Percentiles rank a stretch among this genome's conserved stretches.
Evolutionary conservation across 1,140 invertebrate genomes (phyloP).

Genomic region (Heliconius melpomene): DNA sequence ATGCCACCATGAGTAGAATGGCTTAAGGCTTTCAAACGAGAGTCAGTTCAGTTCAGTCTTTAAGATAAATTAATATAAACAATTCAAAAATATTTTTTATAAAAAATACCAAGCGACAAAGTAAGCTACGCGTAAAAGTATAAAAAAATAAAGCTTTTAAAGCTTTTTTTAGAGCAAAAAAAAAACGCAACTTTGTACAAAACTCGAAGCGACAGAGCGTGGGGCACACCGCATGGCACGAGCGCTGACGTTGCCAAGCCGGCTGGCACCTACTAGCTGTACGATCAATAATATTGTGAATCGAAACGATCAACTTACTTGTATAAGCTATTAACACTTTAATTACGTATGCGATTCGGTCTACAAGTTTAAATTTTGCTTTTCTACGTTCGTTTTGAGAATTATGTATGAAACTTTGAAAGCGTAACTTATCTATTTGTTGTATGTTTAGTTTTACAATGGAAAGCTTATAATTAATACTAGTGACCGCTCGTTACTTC

Average conservation of each 20-base stretch:
- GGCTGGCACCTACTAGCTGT: constrained; percentile 26
- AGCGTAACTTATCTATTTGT: too few species aligned
- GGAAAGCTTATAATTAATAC: too few species aligned
- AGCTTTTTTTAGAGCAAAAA: background rate
- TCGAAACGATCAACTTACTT: background rate
- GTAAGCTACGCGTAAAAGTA: background rate
- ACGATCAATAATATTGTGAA: constrained; percentile 56
- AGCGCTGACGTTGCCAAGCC: constrained; percentile 61
- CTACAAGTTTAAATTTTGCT: background rate
- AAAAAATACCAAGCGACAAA: background rate
- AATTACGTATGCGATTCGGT: background rate
- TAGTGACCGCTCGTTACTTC: too few species aligned
- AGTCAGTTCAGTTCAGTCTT: too few species aligned
- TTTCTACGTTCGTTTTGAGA: background rate
- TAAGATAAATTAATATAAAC: too few species aligned
- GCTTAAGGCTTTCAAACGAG: too few species aligned
- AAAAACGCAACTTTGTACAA: background rate
- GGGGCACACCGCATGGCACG: constrained; percentile 57
- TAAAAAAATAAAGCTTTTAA: background rate
- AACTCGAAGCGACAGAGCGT: constrained; percentile 7
- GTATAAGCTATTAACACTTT: constrained; percentile 10
- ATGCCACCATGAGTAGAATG: too few species aligned
- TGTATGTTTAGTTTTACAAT: too few species aligned
- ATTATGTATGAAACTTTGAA: background rate
- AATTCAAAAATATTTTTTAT: too few species aligned